Evolutionary conservation across 2,113 vertebrate genomes (phyloP), one percentile per base, ranked within the genome.

Genomic region (Boulengeromyrus knoepffleri): DNA sequence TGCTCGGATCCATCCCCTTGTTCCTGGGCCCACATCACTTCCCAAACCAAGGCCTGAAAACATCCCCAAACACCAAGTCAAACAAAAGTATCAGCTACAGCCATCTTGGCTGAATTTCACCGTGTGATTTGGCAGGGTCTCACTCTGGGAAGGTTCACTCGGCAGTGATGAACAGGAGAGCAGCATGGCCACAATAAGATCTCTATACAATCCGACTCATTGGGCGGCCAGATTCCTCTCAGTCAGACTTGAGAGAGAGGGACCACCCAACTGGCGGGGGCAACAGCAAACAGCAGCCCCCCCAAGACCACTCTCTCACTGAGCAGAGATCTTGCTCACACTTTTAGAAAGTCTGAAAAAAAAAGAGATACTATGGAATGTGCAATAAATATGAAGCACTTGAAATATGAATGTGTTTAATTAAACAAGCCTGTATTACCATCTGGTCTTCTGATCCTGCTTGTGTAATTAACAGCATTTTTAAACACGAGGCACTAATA

Each of bases 341-440:
- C 15, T 53, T 47, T 47, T 83, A 24, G 77, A 85, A 62, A 85
- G 89, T 83, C 77, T 77, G 53, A 13, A 92, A 88, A 50, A 87
- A 87, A 52, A 87, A 39, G 50, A 19, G 74, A 84, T 50, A 36
- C n/a, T 56, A 46, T 21, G 58, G 85, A 90, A 90, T 88, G 66
- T 77, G 66, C 66, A 42, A 66, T 88, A 90, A 90, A 91, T 66
- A 93, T 92, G 91, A 90, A 45, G 92, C 95, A 95, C 93, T 95
- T 95, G 93, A 96, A 96, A 96, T 96, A 96, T 96, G 95, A 96
- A 96, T 95, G 94, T 93, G 94, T 96, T 96, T 96, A 96, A 96
- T 96, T 95, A 96, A 96, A 96, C 92, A 93, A 92, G 94, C 93
- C 95, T 89, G 88, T 92, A 94, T 95, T 96, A 94, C 95, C 95